Evolutionary conservation across 2,888 invertebrate species (phyloP).

Genomic region (Drosophila neonasuta): DNA sequence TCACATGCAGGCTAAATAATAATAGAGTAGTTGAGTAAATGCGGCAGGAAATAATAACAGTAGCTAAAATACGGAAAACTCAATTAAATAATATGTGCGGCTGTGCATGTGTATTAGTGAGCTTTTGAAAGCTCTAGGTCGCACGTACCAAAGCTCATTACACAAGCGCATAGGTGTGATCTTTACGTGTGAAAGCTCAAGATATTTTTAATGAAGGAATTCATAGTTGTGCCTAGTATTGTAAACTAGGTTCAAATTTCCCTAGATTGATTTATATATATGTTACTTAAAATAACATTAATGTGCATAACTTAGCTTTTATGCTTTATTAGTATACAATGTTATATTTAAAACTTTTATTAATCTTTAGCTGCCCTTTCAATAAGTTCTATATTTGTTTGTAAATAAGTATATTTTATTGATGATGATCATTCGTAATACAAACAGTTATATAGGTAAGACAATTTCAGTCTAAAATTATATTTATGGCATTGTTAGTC

Average conservation of each 20-base stretch:
- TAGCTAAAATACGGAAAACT: conserved; percentile 1
- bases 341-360: neutral
- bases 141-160: conserved; percentile 4
- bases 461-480: no score
- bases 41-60: conserved; percentile 6
- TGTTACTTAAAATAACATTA: no score
- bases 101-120: neutral
- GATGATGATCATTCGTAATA: no score
- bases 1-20: conserved; percentile 30
- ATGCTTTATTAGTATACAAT: no score
- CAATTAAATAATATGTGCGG: neutral
- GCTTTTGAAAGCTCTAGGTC: neutral
- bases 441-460: no score
- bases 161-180: neutral
- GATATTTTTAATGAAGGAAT: neutral
- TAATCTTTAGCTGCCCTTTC: neutral
- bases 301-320: no score
- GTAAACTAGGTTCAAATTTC: no score
- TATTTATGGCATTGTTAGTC: no score
- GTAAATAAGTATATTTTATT: neutral
- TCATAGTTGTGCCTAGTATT: no score
- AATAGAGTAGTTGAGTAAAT: conserved; percentile 30
- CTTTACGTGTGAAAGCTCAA: neutral
- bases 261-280: no score
- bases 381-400: neutral